Base-by-base conservation (phyloP, 2,113 vertebrate genomes). In the Atrichornis clamosus region DNA sequence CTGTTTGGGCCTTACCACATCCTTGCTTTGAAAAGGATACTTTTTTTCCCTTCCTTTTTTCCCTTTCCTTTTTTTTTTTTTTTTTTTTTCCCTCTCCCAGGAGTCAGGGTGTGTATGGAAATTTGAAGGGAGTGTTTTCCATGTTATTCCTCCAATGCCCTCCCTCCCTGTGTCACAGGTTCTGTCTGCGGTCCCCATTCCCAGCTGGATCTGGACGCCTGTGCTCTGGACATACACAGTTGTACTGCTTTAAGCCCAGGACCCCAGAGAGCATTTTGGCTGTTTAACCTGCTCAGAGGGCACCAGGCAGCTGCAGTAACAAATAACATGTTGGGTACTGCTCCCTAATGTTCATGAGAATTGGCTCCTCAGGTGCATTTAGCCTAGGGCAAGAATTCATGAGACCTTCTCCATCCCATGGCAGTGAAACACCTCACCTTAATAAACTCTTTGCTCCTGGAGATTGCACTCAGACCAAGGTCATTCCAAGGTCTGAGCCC, bases 1-100 rank as follows among this genome's bases (percentile, higher is more conserved):
- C 28, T 82, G 46, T 80, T 89, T 37, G 44, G 50, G 32, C 47
- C 37, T 84, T 52, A 86, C 76, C 76, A 86, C 90, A 90, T 96
- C 80, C 64, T 86, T 64, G 44, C 90, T 82, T 91, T 96, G 92
- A 89, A 96, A 92, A 81, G n/a, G 64, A 93, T 82, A 65, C n/a
- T 22, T 79, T 70, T 77, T 53, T 20, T 3, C 28, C 46, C 7
- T 44, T 10, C 65, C 6, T 3, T 37, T 44, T 60, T 20, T 50
- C 49, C 23, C 22, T n/a, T 67, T n/a, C 3, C 2, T 11, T 20
- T 37, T 23, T 47, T 41, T 59, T 37, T 18, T 41, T 33, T 2
- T 13, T 7, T 10, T 58, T n/a, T n/a, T 21, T n/a, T n/a, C n/a
- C n/a, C 6, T 6, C 21, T 13, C 27, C 22, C 7, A 6, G 46